Base-by-base conservation (phyloP, 2,888 invertebrate genomes). In the Dolomedes plantarius region DNA sequence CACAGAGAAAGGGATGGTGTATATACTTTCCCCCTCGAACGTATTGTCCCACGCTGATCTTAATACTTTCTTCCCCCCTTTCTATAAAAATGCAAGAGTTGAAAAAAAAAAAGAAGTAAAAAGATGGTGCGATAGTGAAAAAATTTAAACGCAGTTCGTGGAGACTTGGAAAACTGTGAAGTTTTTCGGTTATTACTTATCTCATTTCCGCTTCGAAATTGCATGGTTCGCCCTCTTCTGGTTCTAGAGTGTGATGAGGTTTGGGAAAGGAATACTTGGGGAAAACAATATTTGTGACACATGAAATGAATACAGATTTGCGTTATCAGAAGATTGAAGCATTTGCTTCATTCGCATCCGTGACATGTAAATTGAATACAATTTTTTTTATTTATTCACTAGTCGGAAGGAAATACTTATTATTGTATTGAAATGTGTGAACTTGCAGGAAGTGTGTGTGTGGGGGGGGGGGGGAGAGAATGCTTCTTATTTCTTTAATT, bases 141-240 rank as follows among this genome's bases (percentile, higher is more conserved):
- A 23, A 23, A 6, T 56, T 23, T 23, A 56, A n/a, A 23, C 56
- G 11, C 11, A 23, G 23, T 19, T n/a, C 5, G 1, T 23, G 56
- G 46, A 19, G 16, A 46, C 41, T n/a, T 11, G 23, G n/a, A 23
- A 23, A 46, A 56, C 56, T 23, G 56, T 56, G 3, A 16, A 56
- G 56, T 23, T 6, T 56, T 56, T 23, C 16, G 9, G 46, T 46
- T 46, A 23, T 56, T 56, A 56, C 23, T 56, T 56, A 19, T 23
- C 19, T 56, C 23, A 56, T 56, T 56, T 56, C 56, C 56, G 56
- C 23, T 56, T 23, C 7, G 19, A 56, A 56, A 56, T 56, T 56
- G 56, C 23, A 56, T 46, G 23, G 5, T 23, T 56, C 16, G 3
- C 23, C 46, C 46, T 46, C 9, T 46, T 56, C 56, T 19, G 23